Evolutionary conservation across 1,140 invertebrate species (phyloP), one percentile per base, ranked within the genome.

Genomic region (Hypothenemus hampei): DNA sequence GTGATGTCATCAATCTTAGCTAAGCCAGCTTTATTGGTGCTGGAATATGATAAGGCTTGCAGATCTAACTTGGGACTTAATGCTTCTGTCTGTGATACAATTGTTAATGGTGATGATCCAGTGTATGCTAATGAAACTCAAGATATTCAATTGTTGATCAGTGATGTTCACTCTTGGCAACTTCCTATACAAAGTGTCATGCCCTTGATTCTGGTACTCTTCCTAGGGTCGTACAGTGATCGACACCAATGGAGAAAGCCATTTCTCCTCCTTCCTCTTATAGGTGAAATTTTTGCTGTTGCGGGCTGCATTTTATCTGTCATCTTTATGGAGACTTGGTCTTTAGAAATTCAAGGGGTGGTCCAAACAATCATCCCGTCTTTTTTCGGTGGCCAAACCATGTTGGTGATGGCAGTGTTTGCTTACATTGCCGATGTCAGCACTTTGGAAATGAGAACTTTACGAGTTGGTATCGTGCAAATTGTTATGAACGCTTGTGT

Each of bases 181-280:
- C 24, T 62, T 11, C 69, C 71, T 1, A 37, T 73, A 10, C 64
- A 65, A 36, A 72, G 60, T 35, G 52, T 70, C 7, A 60, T 74
- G 20, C 80, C 81, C 0, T 66, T 81, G 3, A 74, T 82, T 21
- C 72, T 83, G 54, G 73, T 81, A 8, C 65, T 83, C 35, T 78
- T 84, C 69, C 69, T 84, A 59, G 81, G 84, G 53, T 78, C 80
- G 1, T 80, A 79, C 77, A 81, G 81, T 56, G 81, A 83, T 65
- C 73, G 77, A 26, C 78, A 81, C 37, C 81, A 82, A 47, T 77
- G 61, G 15, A 63, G 81, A 29, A 86, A 86, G 70, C 75, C 83
- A 16, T 81, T 78, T 48, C 76, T 84, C 62, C 59, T 84, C 6
- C 54, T 82, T 19, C 81, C 82, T 2, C 73, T 83, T 21, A 51